Base-by-base conservation (phyloP, 2,113 vertebrate genomes). In the Cyrtonyx montezumae region DNA sequence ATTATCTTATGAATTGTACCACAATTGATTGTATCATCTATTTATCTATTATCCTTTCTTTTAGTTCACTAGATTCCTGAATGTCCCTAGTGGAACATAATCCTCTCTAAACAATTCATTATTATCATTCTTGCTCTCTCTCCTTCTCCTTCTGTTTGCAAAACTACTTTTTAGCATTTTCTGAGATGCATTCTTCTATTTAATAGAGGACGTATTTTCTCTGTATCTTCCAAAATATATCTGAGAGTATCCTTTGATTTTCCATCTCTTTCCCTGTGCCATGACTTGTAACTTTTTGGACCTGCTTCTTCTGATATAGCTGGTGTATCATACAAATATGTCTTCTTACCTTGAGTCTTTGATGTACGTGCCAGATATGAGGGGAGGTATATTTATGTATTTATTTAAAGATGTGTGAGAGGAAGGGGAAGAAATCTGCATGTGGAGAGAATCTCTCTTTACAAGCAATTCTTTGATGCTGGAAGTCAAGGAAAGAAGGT, bases 1-100 rank as follows among this genome's bases (percentile, higher is more conserved):
- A 91, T 95, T 95, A 85, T 89, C 91, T 91, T 79, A 86, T 94
- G 71, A 89, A 74, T 22, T n/a, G 36, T 77, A 62, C 40, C 55
- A 69, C 42, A 67, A 79, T 91, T 67, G 51, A 28, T 91, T 89
- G 48, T 80, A 66, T 30, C 83, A 95, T 91, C 86, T 88, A 71
- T 83, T 93, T 88, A 76, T 13, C 30, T 89, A 66, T 82, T 91
- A 79, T 49, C 59, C 65, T 30, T 91, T 86, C 61, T 94, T 94
- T 89, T 88, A 85, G 53, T 75, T 91, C 71, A 67, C 90, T 95
- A 40, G 48, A 28, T 69, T 92, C 15, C 63, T 14, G 7, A 73
- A 65, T 84, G 65, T 77, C 86, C 92, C 86, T 63, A 85, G 79
- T 90, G 74, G 92, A 88, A 89, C 32, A 36, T 65, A 87, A 90